Conservation (phyloP, 2,797 vertebrate species). For the Chelon labrosus region DNA sequence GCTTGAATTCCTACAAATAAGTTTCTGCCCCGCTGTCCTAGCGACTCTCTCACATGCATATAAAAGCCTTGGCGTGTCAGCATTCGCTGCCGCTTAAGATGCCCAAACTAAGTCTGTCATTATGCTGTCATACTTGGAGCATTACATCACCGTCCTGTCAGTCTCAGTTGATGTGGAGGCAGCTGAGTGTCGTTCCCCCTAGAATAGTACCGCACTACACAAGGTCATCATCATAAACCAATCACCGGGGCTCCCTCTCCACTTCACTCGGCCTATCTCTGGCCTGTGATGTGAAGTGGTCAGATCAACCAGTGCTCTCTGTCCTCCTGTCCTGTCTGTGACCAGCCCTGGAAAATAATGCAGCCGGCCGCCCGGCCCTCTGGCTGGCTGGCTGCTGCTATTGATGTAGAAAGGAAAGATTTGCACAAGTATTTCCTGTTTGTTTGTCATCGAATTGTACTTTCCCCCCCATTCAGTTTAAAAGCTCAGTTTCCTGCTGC, state of each 20-base stretch:
- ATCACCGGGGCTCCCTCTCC: conserved; percentile 41
- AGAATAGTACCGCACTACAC: conserved; percentile 47
- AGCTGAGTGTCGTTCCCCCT: conserved; percentile 32
- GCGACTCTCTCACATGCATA: not conserved
- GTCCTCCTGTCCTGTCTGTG: conserved; percentile 20
- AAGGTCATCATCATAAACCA: conserved; percentile 59
- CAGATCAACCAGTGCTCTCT: conserved; percentile 36
- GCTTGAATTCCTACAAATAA: too few relatives aligned
- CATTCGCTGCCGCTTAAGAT: conserved; percentile 33
- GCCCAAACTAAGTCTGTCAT: conserved; percentile 64
- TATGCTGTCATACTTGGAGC: conserved; percentile 64
- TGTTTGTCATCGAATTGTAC: conserved; percentile 39
- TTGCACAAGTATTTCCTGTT: conserved; percentile 58
- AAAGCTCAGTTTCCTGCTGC: conserved; percentile 49
- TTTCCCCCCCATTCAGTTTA: conserved; percentile 29
- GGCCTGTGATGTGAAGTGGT: conserved; percentile 63
- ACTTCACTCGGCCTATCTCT: conserved; percentile 49
- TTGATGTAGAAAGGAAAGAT: conserved; percentile 13
- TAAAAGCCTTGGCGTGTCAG: conserved; percentile 46
- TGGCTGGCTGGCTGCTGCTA: not conserved
- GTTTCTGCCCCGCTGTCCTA: too few relatives aligned
- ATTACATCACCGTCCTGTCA: conserved; percentile 68
- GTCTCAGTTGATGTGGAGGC: conserved; percentile 44
- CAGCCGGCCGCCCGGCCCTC: not conserved
- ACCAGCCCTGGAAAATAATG: conserved; percentile 31